These are phyloP conservation scores for Hucho hucho DNA, from an alignment of 2,113 vertebrate species.

Conservation along the genomic window DNA sequence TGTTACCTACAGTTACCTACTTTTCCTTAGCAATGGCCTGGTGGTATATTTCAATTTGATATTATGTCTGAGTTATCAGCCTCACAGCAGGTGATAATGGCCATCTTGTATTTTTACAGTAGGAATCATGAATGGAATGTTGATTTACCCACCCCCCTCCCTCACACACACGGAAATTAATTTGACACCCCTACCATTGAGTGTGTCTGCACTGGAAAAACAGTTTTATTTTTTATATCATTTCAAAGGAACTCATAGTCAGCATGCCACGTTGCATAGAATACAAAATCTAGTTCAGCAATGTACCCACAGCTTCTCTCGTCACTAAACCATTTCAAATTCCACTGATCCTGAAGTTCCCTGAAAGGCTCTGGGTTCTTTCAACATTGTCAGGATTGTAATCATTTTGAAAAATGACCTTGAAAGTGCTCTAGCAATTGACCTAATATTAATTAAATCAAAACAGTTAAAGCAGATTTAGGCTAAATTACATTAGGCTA, in stretches of 20 bases:
- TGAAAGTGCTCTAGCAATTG: not conserved
- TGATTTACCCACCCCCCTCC: conserved; percentile 2
- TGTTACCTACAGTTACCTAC: too few relatives aligned
- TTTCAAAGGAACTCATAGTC: conserved; percentile 56
- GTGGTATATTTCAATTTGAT: too few relatives aligned
- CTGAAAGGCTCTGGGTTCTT: not conserved
- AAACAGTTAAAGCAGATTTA: not conserved
- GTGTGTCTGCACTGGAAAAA: conserved; percentile 58
- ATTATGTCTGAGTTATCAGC: too few relatives aligned
- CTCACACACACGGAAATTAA: conserved; percentile 42
- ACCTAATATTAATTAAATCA: not conserved
- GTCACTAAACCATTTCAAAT: conserved; percentile 19
- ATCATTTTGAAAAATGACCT: not conserved
- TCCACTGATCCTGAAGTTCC: conserved; percentile 1
- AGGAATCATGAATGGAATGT: conserved; percentile 57
- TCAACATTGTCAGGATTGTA: not conserved
- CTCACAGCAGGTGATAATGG: too few relatives aligned
- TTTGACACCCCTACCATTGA: conserved; percentile 48
- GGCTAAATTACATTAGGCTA: too few relatives aligned
- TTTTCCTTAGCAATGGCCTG: too few relatives aligned
- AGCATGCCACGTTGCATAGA: conserved; percentile 49
- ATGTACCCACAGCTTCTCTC: conserved; percentile 26
- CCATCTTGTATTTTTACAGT: conserved; percentile 35
- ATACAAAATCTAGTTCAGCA: conserved; percentile 46
- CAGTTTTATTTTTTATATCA: conserved; percentile 14